Evolutionary conservation across 2,888 invertebrate genomes (phyloP).

Genomic region (Epiblema foenella): DNA sequence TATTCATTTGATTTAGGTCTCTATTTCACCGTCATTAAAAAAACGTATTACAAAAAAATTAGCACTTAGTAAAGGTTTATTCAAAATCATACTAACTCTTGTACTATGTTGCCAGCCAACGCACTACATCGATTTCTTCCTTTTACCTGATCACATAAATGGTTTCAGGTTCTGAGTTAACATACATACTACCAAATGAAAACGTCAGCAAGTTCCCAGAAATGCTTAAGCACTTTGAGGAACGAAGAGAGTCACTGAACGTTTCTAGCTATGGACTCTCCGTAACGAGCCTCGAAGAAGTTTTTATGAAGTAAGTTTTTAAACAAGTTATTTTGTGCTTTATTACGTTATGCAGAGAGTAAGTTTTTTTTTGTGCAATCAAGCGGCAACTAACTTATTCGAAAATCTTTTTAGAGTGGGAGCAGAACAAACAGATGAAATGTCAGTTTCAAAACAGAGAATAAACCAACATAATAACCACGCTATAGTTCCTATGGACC

Average conservation of each 20-base stretch:
- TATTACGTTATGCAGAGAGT: not conserved
- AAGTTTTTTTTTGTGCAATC: not conserved
- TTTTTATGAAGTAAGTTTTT: conserved; percentile 89
- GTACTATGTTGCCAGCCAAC: not conserved
- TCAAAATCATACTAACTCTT: not conserved
- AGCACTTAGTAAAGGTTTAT: not conserved
- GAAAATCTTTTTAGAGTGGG: conserved; percentile 65
- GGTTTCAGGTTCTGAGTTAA: conserved; percentile 87
- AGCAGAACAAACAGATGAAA: conserved; percentile 63
- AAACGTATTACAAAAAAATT: too few relatives aligned
- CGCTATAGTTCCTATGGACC: conserved; percentile 61
- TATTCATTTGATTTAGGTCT: too few relatives aligned
- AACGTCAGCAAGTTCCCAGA: conserved; percentile 87
- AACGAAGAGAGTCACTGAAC: conserved; percentile 82
- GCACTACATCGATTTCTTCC: too few relatives aligned
- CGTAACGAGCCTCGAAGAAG: conserved; percentile 96
- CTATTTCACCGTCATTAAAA: too few relatives aligned
- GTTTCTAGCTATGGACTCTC: conserved; percentile 93
- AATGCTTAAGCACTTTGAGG: conserved; percentile 89
- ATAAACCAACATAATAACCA: conserved; percentile 53
- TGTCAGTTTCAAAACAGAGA: conserved; percentile 54
- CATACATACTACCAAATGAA: conserved; percentile 88
- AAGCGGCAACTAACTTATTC: not conserved
- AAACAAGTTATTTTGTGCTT: not conserved
- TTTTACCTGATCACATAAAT: too few relatives aligned